A percentile compares a stretch with the other conserved stretches of the same genome.
These are phyloP conservation scores for Tetramorium simillimum DNA, from an alignment of 1,140 invertebrate species.

Conservation along the genomic window DNA sequence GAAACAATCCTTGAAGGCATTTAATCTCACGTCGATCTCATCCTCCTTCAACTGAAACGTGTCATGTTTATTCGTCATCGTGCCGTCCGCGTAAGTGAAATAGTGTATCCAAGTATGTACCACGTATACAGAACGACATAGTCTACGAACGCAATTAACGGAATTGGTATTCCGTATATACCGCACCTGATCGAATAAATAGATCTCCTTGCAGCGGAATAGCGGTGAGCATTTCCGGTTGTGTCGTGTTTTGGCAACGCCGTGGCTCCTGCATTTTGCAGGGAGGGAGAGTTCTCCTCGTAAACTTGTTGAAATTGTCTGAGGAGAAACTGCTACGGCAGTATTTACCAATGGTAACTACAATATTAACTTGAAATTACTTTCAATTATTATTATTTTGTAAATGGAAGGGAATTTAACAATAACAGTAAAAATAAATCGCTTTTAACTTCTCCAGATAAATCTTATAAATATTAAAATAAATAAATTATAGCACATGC, in stretches of 20 bases:
- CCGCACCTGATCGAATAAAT: constrained; percentile 90
- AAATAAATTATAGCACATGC: not conserved
- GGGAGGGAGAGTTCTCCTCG: constrained; percentile 87
- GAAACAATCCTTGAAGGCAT: constrained; percentile 94
- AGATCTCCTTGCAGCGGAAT: constrained; percentile 92
- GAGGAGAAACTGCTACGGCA: constrained; percentile 90
- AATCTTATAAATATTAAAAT: not conserved
- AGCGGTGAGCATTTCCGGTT: constrained; percentile 92
- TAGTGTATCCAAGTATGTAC: not conserved
- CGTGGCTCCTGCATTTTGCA: constrained; percentile 86
- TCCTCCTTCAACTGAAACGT: constrained; percentile 91
- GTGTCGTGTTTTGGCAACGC: constrained; percentile 88
- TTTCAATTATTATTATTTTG: not conserved
- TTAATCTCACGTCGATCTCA: constrained; percentile 93
- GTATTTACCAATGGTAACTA: not conserved
- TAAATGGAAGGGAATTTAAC: not conserved
- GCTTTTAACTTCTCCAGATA: not conserved
- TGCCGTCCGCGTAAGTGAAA: not conserved
- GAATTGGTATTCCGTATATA: constrained; percentile 30
- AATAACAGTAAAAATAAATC: not conserved
- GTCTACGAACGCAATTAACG: constrained; percentile 26
- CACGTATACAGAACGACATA: not conserved
- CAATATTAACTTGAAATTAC: not conserved
- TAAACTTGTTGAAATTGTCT: constrained; percentile 92
- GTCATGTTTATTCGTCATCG: constrained; percentile 14